Percentiles rank a stretch among this genome's conserved stretches.
These are phyloP conservation scores for Cremastinae sp. DNA, from an alignment of 2,888 invertebrate species.

Conservation along the genomic window DNA sequence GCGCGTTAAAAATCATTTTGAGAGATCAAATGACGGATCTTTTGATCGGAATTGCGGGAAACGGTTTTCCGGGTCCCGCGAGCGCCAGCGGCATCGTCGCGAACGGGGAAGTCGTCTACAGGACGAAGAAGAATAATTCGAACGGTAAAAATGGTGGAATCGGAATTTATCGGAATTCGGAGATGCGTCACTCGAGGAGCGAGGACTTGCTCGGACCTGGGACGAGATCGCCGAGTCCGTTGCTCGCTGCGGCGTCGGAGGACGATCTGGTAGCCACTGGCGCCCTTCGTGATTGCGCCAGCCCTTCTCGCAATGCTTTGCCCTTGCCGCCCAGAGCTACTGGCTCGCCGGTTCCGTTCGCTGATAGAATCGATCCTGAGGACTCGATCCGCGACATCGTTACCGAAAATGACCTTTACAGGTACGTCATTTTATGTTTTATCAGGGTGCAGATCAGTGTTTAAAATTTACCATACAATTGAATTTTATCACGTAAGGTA, in stretches of 20 bases:
- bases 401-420: constrained; percentile 84
- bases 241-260: constrained; percentile 74
- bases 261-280: constrained; percentile 76
- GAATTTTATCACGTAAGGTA: too few species aligned
- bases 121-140: constrained; percentile 53
- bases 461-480: too few species aligned
- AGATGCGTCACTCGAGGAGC: constrained; percentile 77
- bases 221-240: constrained; percentile 72
- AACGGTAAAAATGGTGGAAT: constrained; percentile 23
- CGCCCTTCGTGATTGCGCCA: constrained; percentile 68
- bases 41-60: constrained; percentile 67
- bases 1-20: background rate
- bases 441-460: too few species aligned
- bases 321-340: constrained; percentile 68
- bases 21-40: constrained; percentile 67
- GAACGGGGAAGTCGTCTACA: constrained; percentile 63
- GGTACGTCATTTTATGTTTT: constrained; percentile 77
- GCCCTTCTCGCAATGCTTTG: constrained; percentile 60
- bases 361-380: constrained; percentile 83
- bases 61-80: constrained; percentile 61
- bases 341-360: constrained; percentile 68
- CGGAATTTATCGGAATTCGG: constrained; percentile 71
- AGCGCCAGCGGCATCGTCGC: constrained; percentile 48
- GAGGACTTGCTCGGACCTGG: constrained; percentile 75
- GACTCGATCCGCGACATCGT: constrained; percentile 84